Percentiles rank a stretch among this genome's conserved stretches.
Evolutionary conservation across 2,888 invertebrate genomes (phyloP).

Genomic region (Lithophane leautieri): DNA sequence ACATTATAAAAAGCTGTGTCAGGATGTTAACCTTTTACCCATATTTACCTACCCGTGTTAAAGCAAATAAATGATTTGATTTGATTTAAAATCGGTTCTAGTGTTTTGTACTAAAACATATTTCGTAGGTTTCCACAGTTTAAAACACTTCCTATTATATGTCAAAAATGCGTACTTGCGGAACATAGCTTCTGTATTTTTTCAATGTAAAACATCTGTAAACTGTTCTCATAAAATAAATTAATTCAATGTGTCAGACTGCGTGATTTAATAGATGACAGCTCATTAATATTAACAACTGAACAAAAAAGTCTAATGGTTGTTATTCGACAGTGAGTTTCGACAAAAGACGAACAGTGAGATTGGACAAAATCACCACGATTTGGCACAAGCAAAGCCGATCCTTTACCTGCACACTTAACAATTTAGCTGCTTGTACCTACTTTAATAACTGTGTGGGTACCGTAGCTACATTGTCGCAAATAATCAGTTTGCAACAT

Average conservation of each 20-base stretch:
- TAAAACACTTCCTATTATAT: background rate
- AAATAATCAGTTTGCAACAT: constrained; percentile 66
- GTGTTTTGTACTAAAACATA: background rate
- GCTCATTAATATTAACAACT: too few relatives aligned
- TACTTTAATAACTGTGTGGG: constrained; percentile 58
- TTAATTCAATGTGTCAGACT: background rate
- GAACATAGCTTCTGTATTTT: background rate
- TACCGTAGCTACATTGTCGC: constrained; percentile 66
- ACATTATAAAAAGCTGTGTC: background rate
- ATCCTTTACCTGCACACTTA: constrained; percentile 15
- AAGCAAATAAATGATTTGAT: too few relatives aligned
- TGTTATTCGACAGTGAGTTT: background rate
- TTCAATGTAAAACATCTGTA: background rate
- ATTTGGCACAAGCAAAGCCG: too few relatives aligned
- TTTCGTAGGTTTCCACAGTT: background rate
- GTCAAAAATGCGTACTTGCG: background rate
- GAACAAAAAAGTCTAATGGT: background rate
- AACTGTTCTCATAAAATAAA: background rate
- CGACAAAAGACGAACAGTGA: background rate
- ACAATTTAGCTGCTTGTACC: constrained; percentile 20
- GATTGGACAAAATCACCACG: background rate
- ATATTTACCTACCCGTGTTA: too few relatives aligned
- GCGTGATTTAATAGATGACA: background rate
- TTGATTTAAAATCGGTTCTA: background rate
- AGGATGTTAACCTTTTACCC: background rate